Percentiles rank a stretch among this genome's conserved stretches.
These are phyloP conservation scores for Potamilus streckersoni DNA, from an alignment of 1,140 invertebrate species.

Conservation along the genomic window DNA sequence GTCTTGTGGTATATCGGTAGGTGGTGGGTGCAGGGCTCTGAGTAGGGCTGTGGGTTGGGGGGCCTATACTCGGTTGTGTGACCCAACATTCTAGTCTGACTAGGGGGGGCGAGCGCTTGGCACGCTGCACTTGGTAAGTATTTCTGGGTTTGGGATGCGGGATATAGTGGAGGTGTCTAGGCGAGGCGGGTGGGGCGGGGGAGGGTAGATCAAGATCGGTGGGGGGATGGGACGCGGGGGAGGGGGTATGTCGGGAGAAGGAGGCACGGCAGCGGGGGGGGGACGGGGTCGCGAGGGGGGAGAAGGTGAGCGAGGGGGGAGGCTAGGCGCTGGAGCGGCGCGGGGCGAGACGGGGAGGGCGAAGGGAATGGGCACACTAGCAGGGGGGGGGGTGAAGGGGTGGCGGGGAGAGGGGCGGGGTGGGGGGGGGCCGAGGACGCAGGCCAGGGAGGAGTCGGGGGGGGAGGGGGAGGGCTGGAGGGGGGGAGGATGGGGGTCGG, in stretches of 20 bases:
- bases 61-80: too few species aligned
- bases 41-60: too few species aligned
- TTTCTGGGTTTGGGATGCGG: neutral
- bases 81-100: too few species aligned
- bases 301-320: too few species aligned
- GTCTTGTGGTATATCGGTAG: too few species aligned
- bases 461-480: neutral
- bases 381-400: conserved; percentile 7
- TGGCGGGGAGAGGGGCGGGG: conserved; percentile 14
- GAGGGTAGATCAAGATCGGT: neutral
- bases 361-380: neutral
- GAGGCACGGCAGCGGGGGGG: neutral
- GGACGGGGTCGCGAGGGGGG: too few species aligned
- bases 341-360: conserved; percentile 1
- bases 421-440: conserved; percentile 10
- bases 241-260: neutral
- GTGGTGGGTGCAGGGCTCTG: too few species aligned
- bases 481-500: neutral
- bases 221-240: neutral
- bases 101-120: too few species aligned
- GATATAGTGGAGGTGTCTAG: neutral
- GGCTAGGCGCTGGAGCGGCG: neutral
- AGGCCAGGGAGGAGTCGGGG: neutral
- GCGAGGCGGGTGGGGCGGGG: neutral
- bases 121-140: too few species aligned